Evolutionary conservation across 2,113 vertebrate species (phyloP).

Genomic region (Platysternon megacephalum): DNA sequence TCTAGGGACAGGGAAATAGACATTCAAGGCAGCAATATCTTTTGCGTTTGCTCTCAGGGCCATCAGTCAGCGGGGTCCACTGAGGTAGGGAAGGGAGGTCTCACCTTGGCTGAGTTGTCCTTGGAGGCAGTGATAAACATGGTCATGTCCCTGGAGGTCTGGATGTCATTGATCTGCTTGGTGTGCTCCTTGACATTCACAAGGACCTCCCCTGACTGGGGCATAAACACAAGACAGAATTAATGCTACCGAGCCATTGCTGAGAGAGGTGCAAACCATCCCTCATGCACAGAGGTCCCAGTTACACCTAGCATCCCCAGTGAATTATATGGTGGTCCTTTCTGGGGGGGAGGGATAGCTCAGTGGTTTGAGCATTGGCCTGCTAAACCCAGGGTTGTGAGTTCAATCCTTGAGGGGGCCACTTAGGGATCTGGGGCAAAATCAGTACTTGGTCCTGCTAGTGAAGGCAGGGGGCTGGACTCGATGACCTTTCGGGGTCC

Average conservation of each 20-base stretch:
- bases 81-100: rapidly evolving
- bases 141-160: constrained; percentile 94
- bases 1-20: neutral
- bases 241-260: neutral
- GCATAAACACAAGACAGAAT: neutral
- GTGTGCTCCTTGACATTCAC: constrained; percentile 93
- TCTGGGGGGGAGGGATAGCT: too few relatives aligned
- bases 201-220: constrained; percentile 91
- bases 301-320: rapidly evolving
- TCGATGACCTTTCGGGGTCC: too few relatives aligned
- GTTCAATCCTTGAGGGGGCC: too few relatives aligned
- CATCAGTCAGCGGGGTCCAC: neutral
- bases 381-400: too few relatives aligned
- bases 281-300: neutral
- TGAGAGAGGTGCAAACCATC: neutral
- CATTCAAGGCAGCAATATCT: rapidly evolving
- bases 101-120: constrained; percentile 95
- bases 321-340: neutral
- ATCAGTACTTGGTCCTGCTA: too few relatives aligned
- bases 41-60: neutral
- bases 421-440: too few relatives aligned
- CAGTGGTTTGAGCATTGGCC: too few relatives aligned
- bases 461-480: too few relatives aligned
- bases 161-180: constrained; percentile 97
- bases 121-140: constrained; percentile 97